These are phyloP conservation scores for Pocillopora damicornis DNA, from an alignment of 64 coral and sea anemone genomes.

Conservation along the genomic window DNA sequence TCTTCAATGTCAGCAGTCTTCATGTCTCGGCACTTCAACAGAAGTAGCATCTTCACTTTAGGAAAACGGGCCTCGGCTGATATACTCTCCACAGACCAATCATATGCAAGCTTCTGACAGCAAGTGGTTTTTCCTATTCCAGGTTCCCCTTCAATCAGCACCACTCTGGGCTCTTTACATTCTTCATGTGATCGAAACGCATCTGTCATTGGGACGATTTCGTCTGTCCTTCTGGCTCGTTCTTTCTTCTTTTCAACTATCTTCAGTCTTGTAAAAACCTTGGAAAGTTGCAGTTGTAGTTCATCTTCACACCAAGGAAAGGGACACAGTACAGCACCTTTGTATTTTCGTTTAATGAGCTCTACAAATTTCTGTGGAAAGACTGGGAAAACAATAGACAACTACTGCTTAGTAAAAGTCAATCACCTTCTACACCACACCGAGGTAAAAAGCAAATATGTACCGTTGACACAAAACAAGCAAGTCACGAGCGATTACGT, in stretches of 20 bases:
- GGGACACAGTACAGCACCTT: background rate
- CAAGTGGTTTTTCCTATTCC: background rate
- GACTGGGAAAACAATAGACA: background rate
- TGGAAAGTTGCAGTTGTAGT: background rate
- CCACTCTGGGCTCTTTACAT: slow-evolving; percentile 22
- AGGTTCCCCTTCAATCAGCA: slow-evolving; percentile 39
- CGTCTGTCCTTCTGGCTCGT: slow-evolving; percentile 3
- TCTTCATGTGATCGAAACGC: slow-evolving; percentile 27
- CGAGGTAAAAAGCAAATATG: too few relatives aligned
- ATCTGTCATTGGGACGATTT: slow-evolving; percentile 18
- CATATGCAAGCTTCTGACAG: slow-evolving; percentile 40
- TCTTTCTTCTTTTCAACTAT: slow-evolving; percentile 31
- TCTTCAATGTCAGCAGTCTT: background rate
- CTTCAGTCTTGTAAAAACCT: slow-evolving; percentile 13
- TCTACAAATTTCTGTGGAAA: background rate
- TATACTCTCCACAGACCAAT: slow-evolving; percentile 35
- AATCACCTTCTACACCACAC: background rate
- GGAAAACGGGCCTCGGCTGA: slow-evolving; percentile 23
- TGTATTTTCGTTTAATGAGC: background rate
- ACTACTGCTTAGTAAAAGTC: background rate
- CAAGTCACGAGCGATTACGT: too few relatives aligned
- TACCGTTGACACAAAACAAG: too few relatives aligned
- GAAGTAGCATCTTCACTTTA: slow-evolving; percentile 27
- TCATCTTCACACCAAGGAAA: background rate
- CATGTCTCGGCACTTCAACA: slow-evolving; percentile 47